Evolutionary conservation across 2,797 vertebrate genomes (phyloP), one percentile per base, ranked within the genome.

Genomic region (Rallus crepitans): DNA sequence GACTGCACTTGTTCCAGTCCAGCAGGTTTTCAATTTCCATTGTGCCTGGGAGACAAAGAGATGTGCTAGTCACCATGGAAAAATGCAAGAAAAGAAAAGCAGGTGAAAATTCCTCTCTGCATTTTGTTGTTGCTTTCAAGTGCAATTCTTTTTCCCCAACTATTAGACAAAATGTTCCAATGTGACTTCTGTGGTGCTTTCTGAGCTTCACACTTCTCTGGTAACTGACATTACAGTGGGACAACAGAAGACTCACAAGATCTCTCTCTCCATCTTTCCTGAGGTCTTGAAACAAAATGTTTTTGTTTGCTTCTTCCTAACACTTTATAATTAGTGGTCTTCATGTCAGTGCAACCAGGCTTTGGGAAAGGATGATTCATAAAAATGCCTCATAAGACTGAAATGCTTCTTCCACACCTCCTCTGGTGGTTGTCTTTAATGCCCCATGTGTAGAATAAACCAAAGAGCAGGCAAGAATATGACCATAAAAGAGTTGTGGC

Each of bases 21-120:
- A 5, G 45, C 68, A 87, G 68, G 35, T 87, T 95, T 97, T 80
- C 71, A 70, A 27, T 94, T 82, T 82, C 87, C 53, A 9, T 33
- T 68, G 56, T 80, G 40, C 68, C 53, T 75, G 55, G 53, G 60
- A 93, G 63, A 93, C 42, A 57, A 50, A 87, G 70, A 82, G 68
- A 25, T 19, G 33, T 33, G 42, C 70, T 55, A 37, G 27, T 55
- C 80, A 84, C 42, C 11, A 2, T 15, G 42, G 63, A 64, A 73
- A 57, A 90, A 63, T 2, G 17, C 35, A 75, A 73, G 65, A 65
- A n/a, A 84, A 76, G n/a, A 87, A 78, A 73, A 75, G 25, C 45
- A 66, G 55, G 42, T 73, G 78, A 66, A 57, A 85, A 87, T 61
- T 64, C 53, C 53, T 70, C 52, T 8, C 28, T 91, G 27, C 12